Base-by-base conservation (phyloP, 1,140 invertebrate genomes). In the Ceratitis capitata region DNA sequence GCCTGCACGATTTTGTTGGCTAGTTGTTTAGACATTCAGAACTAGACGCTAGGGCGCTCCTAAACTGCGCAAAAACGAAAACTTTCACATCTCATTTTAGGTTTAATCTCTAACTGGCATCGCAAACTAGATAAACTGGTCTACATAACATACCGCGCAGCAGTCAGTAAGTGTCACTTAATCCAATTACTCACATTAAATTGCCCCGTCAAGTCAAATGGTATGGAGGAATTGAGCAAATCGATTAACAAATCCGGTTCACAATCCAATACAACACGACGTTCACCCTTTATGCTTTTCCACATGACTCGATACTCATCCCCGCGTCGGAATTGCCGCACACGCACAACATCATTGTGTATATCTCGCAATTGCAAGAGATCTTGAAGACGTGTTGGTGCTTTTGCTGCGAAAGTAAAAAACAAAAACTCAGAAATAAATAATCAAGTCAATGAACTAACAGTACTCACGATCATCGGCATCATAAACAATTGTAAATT, bases 401-500 rank as follows among this genome's bases (percentile, higher is more conserved):
- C 89, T 49, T 86, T 87, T 0, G 23, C 89, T 90, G 12, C 3
- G 12, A 32, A 58, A 32, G 56, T 90, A 53, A 35, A 96, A 89
- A 3, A 88, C 0, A 64, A 64, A 23, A 82, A 42, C 51, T 19
- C 1, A 47, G 16, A 51, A 19, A 19, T 4, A 14, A 61, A 42
- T 29, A 78, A 26, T n/a, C 9, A 58, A 42, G 74, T 56, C 2
- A 74, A 58, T 39, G 9, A n/a, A n/a, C n/a, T 45, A 6, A 19
- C 26, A 47, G 56, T 58, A 82, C 91, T 91, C 87, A 93, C 93
- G 93, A 83, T 96, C 95, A 51, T 96, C 95, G 84, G 95, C 94
- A 89, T 98, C 96, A 88, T 98, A 98, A 35, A 98, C 92, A 19
- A 97, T 94, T 0, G 96, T 96, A 88, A 96, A 98, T 83, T 93